Evolutionary conservation across 2,797 vertebrate species (phyloP), one percentile per base, ranked within the genome.

Genomic region (Remorina albescens): DNA sequence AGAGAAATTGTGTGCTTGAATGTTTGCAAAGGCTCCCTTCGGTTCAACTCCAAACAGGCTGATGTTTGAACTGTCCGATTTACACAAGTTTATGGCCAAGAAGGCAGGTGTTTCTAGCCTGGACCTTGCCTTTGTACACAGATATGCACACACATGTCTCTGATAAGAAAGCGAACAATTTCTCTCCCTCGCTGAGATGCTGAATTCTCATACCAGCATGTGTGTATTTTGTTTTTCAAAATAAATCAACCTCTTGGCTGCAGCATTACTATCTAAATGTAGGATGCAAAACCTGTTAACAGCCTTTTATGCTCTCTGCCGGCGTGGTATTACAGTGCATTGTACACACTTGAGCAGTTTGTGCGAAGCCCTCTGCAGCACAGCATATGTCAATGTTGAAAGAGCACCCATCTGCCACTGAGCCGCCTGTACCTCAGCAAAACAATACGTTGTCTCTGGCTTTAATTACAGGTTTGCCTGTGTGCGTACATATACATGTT

Each of bases 31-130:
- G 82, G 90, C 85, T 91, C 46, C 91, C 93, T 87, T 91, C 75
- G 76, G 93, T 93, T 87, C 67, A 74, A 93, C 93, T 39, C 59
- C 73, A 95, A 91, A 90, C 86, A 76, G 41, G 61, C 90, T 90
- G 91, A 81, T 98, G 90, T 98, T 97, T 97, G 96, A 96, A 94
- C 95, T 95, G 89, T 94, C 93, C 88, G 95, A 96, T 97, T 97
- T 95, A 79, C 85, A 84, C 87, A 85, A 75, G 71, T 92, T 93
- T 89, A 93, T 90, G 84, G 88, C 80, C 88, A 91, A 89, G 92
- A 61, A 78, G 90, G 94, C 96, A 97, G 95, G 95, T 97, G 96
- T 95, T 95, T 94, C 86, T 71, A 86, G 78, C 86, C 53, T 91
- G 91, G 86, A 90, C 91, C 89, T 89, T 89, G 89, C 55, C 86